Evolutionary conservation across 64 coral and sea anemone species (phyloP).

Genomic region (Stichodactyla helianthus): DNA sequence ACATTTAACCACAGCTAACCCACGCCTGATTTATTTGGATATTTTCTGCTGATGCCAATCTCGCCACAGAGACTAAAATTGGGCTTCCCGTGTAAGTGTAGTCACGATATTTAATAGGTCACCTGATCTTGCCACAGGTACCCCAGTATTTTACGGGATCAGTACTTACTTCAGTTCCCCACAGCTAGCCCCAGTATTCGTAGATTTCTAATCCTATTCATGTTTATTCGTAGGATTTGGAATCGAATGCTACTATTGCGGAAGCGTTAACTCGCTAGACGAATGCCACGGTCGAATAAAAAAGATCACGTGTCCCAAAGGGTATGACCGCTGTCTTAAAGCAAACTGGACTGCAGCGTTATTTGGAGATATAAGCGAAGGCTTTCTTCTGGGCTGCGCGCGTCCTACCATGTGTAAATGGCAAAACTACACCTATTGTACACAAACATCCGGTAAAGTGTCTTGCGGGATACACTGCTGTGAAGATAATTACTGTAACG

Average conservation of each 20-base stretch:
- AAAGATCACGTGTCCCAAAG: slow-evolving; percentile 10
- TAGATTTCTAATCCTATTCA: no score
- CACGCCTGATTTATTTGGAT: no score
- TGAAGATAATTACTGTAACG: slow-evolving; percentile 7
- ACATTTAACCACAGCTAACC: no score
- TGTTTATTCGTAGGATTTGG: background rate
- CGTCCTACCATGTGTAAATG: slow-evolving; percentile 1
- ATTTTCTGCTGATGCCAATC: no score
- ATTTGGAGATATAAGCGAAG: slow-evolving; percentile 24
- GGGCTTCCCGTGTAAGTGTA: no score
- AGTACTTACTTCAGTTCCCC: no score
- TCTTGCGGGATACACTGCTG: slow-evolving; percentile 27
- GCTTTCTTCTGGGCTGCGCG: slow-evolving; percentile 1
- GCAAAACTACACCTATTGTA: slow-evolving; percentile 19
- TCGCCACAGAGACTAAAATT: no score
- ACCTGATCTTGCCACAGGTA: no score
- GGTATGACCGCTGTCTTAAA: slow-evolving; percentile 13
- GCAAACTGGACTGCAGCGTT: slow-evolving; percentile 15
- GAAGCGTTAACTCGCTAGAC: slow-evolving; percentile 8
- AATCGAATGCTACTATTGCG: background rate
- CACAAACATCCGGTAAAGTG: background rate
- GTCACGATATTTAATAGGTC: no score
- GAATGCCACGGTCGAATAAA: slow-evolving; percentile 32
- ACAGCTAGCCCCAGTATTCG: background rate
- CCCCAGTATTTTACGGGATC: no score